phyloP scores from a whole-genome alignment of 2,888 invertebrate genomes.

The Rhabditoides inermis region DNA sequence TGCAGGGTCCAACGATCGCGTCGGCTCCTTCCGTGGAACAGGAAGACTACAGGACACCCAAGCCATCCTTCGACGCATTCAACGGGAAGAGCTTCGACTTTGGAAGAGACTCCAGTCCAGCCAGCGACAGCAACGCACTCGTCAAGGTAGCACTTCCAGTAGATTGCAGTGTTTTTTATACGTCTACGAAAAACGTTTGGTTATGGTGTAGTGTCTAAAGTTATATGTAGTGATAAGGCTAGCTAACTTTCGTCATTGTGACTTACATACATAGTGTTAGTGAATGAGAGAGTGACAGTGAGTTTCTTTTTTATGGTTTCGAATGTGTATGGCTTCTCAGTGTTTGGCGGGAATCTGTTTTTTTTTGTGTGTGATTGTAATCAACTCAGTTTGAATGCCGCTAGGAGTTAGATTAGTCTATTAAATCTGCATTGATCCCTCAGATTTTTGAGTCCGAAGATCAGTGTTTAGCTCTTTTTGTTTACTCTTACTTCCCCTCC shows the following conservation, averaged over 20 bases:
- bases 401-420: too few relatives aligned
- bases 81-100: slow-evolving; percentile 49
- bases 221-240: too few relatives aligned
- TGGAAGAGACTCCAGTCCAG: slow-evolving; percentile 25
- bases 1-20: slow-evolving; percentile 50
- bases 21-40: slow-evolving; percentile 51
- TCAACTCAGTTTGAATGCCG: too few relatives aligned
- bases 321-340: too few relatives aligned
- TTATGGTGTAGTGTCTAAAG: too few relatives aligned
- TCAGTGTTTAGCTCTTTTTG: neutral
- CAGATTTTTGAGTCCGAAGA: neutral
- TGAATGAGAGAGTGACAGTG: neutral
- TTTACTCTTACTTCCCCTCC: neutral
- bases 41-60: slow-evolving; percentile 50
- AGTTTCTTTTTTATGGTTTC: neutral
- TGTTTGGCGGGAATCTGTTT: too few relatives aligned
- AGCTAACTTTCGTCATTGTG: too few relatives aligned
- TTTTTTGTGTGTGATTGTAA: too few relatives aligned
- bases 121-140: slow-evolving; percentile 46
- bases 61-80: slow-evolving; percentile 42
- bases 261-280: too few relatives aligned
- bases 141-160: slow-evolving; percentile 40
- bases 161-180: too few relatives aligned
- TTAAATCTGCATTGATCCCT: too few relatives aligned
- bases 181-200: too few relatives aligned